Base-by-base conservation (phyloP, 2,888 invertebrate genomes). In the Acronicta leporina region DNA sequence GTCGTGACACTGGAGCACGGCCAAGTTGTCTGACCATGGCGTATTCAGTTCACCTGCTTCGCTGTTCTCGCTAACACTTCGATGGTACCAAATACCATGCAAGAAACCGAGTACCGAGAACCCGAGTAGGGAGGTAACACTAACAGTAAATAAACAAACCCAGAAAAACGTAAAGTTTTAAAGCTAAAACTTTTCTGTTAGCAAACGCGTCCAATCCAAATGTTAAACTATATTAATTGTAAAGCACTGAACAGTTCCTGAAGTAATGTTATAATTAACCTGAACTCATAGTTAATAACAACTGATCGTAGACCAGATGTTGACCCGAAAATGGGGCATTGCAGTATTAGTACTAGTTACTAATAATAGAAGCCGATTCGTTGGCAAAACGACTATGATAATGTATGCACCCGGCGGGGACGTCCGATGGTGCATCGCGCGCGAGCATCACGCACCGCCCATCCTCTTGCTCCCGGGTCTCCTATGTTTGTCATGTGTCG, bases 11-110 rank as follows among this genome's bases (percentile, higher is more conserved):
- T 88, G 88, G 87, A 84, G 14, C 44, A 38, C 40, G 46, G 85
- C 88, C 88, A 88, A 87, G 63, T 70, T 53, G 62, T 73, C 68
- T 77, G 77, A 69, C 73, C 78, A 61, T 76, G 80, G 81, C 70
- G 68, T 61, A 68, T 75, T 77, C 75, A 67, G 75, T 68, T 80
- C 82, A 85, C 80, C 82, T 81, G 80, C 71, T 68, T 65, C 41
- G 41, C 57, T 72, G 51, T 55, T 38, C 48, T 41, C 46, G 54
- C 41, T 42, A n/a, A 46, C 54, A 55, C 38, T 38, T 57, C 50
- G 27, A 57, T 45, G 41, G n/a, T 38, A 38, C n/a, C n/a, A n/a
- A n/a, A 38, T 38, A 30, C 1, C 30, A 38, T 33, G n/a, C 38
- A 38, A n/a, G n/a, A 38, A 38, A 38, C 38, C n/a, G n/a, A 20